A percentile compares a stretch with the other conserved stretches of the same genome.
Evolutionary conservation across 2,113 vertebrate species (phyloP).

Genomic region (Indicator indicator): DNA sequence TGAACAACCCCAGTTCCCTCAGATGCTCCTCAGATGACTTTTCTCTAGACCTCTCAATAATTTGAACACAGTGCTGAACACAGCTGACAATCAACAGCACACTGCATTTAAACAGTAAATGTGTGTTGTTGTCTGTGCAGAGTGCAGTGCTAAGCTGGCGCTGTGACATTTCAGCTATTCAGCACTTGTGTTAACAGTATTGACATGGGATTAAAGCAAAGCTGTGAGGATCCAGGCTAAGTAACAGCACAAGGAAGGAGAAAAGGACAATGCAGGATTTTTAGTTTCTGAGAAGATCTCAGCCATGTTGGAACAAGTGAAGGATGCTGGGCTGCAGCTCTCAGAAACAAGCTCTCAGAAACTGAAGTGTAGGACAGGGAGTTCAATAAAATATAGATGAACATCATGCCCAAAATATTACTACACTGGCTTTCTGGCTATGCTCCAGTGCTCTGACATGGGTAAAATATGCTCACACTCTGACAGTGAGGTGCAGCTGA

Average conservation of each 20-base stretch:
- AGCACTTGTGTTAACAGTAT: accelerated
- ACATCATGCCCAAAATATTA: neutral
- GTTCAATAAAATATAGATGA: slow-evolving; percentile 19
- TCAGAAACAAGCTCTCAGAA: neutral
- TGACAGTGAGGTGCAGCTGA: neutral
- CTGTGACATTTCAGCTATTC: neutral
- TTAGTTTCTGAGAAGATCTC: neutral
- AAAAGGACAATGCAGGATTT: neutral
- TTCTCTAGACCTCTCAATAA: too few species aligned
- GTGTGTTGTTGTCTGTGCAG: neutral
- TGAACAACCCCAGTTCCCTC: too few species aligned
- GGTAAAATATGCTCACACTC: neutral
- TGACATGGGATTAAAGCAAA: neutral
- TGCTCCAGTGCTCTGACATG: neutral
- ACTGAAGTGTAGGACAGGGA: neutral
- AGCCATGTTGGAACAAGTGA: neutral
- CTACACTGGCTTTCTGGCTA: neutral
- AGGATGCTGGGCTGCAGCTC: neutral
- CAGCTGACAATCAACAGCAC: accelerated
- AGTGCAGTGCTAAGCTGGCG: neutral
- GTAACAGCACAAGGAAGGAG: neutral
- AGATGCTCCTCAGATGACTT: too few species aligned
- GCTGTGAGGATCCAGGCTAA: neutral
- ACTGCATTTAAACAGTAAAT: neutral
- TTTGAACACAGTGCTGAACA: neutral